Evolutionary conservation across 2,888 invertebrate species (phyloP), one percentile per base, ranked within the genome.

Genomic region (Folsomia manolachei): DNA sequence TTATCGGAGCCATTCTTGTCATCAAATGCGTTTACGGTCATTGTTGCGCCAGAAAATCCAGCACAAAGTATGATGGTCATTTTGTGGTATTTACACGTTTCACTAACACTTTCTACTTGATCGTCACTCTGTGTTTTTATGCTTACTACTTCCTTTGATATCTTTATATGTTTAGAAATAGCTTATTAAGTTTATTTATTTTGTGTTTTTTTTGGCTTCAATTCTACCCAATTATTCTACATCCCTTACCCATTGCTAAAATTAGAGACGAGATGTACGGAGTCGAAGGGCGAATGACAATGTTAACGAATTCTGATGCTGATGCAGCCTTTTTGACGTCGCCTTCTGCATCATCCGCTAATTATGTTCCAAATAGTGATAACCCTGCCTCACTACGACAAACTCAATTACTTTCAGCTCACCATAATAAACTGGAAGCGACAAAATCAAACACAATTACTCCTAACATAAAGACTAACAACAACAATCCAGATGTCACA

Each of bases 211-310:
- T 74, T 27, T 65, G 65, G 27, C 21, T 19, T 51, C 19, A 66
- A 72, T 66, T 62, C 68, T 65, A 69, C 62, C 66, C 64, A 72
- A 27, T 68, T 26, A 23, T 25, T 56, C 51, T 23, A 26, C 24
- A 53, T 39, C 27, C 18, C 21, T 25, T 11, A 26, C 23, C 27
- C 26, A 27, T 14, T n/a, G n/a, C n/a, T n/a, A n/a, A n/a, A n/a
- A n/a, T 26, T 70, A 79, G 79, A 75, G 79, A 79, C 65, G 79
- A 79, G 69, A 78, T 79, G 79, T 79, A 74, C 68, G 79, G 79
- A 24, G 71, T 79, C 63, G 78, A 79, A 69, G 79, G 79, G 66
- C 75, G 79, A 39, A 75, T 79, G 74, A 79, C 79, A n/a, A 78
- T 78, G 77, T 73, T 79, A 26, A 25, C 77, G 19, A 75, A 73